A percentile compares a stretch with the other conserved stretches of the same genome.
phyloP scores from a whole-genome alignment of 1,140 invertebrate genomes.

The Orius laevigatus region DNA sequence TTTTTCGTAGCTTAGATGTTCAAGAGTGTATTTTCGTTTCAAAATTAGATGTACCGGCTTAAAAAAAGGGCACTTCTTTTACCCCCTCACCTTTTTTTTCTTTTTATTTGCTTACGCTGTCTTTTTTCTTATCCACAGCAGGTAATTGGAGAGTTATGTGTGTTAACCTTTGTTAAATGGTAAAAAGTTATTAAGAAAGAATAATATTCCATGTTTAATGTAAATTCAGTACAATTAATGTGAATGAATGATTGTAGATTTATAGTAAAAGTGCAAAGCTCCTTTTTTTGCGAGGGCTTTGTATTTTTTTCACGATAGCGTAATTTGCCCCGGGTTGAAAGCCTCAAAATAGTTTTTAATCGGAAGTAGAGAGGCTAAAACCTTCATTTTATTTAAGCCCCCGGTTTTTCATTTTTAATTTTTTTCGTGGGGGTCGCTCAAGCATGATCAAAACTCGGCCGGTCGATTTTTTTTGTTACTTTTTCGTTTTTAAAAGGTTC shows the following conservation, averaged over 20 bases:
- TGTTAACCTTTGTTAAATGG: conserved; percentile 8
- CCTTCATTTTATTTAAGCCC: background rate
- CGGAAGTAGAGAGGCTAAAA: conserved; percentile 4
- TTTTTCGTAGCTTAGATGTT: too few relatives aligned
- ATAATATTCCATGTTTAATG: conserved; percentile 18
- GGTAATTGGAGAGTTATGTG: conserved; percentile 17
- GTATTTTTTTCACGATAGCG: background rate
- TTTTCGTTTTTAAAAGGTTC: background rate
- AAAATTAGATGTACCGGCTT: too few relatives aligned
- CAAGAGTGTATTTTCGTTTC: too few relatives aligned
- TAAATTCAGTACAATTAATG: conserved; percentile 16
- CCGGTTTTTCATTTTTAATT: conserved; percentile 1
- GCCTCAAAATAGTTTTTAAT: conserved; percentile 11
- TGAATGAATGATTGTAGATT: background rate
- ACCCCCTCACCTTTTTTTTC: background rate
- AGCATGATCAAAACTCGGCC: conserved; percentile 18
- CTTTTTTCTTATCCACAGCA: conserved; percentile 14
- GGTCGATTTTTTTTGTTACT: conserved; percentile 7
- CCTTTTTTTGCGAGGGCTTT: background rate
- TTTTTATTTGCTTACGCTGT: conserved; percentile 12
- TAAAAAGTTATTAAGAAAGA: background rate
- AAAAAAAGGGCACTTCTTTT: too few relatives aligned
- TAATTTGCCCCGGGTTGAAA: too few relatives aligned
- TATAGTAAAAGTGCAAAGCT: background rate
- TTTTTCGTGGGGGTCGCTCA: conserved; percentile 15